phyloP scores from a whole-genome alignment of 92 coral and sea anemone genomes.

The Palythoa grandiflora region DNA sequence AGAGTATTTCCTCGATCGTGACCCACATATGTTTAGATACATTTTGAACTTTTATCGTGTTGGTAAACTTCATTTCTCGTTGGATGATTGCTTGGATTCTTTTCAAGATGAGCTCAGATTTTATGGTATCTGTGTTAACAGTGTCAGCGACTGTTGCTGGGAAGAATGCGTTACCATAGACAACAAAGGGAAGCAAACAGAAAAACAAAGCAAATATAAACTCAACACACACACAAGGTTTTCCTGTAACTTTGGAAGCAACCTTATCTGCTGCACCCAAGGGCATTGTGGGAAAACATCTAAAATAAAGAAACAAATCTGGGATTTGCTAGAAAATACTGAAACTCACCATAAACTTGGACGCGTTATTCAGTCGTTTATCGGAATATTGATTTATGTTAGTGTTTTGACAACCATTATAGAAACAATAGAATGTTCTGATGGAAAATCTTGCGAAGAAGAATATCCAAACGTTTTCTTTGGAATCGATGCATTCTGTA shows the following conservation, averaged over 20 bases:
- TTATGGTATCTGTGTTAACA: conserved; percentile 80
- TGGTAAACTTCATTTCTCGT: conserved; percentile 88
- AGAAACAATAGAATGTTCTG: conserved; percentile 77
- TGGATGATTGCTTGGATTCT: conserved; percentile 84
- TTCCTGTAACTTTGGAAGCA: not conserved
- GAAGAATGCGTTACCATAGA: conserved; percentile 55
- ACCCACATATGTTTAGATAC: conserved; percentile 94
- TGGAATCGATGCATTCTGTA: conserved; percentile 76
- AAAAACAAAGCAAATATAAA: not conserved
- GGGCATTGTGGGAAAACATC: not conserved
- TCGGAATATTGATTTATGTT: conserved; percentile 79
- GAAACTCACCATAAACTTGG: conserved; percentile 61
- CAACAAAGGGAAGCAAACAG: not conserved
- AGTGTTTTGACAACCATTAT: conserved; percentile 76
- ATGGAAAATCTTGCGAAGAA: conserved; percentile 74
- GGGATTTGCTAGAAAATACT: conserved; percentile 77
- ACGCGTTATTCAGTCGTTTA: conserved; percentile 69
- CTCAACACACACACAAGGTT: not conserved
- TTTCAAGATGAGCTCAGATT: conserved; percentile 85
- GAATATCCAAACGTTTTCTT: conserved; percentile 68
- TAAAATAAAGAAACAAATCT: conserved; percentile 64
- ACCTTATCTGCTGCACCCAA: not conserved
- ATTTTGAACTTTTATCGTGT: conserved; percentile 83
- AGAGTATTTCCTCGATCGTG: conserved; percentile 93
- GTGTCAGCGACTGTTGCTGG: conserved; percentile 86